Evolutionary conservation across 2,113 vertebrate species (phyloP).

Genomic region (Protobothrops mucrosquamatus): DNA sequence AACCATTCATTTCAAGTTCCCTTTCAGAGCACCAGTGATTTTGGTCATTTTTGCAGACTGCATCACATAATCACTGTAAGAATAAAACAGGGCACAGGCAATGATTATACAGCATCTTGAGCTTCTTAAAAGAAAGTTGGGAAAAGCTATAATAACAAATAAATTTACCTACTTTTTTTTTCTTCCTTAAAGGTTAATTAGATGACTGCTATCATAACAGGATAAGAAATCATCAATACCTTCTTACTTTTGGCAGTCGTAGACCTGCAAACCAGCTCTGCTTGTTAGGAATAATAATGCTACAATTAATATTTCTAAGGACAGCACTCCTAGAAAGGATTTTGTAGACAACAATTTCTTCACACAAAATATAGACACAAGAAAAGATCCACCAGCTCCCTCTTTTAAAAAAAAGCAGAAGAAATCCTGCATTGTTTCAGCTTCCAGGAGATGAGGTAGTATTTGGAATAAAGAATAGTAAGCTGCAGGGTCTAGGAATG

Average conservation of each 20-base stretch:
- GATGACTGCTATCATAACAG: constrained; percentile 7
- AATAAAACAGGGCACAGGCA: not conserved
- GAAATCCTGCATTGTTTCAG: not conserved
- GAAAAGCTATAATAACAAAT: not conserved
- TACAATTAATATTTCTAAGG: constrained; percentile 17
- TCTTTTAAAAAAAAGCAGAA: not conserved
- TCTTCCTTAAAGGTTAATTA: not conserved
- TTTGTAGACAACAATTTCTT: not conserved
- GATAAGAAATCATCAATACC: not conserved
- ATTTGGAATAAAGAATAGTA: not conserved
- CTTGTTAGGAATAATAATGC: not conserved
- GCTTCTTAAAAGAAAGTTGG: not conserved
- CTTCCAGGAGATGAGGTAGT: not conserved
- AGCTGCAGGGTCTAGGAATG: not conserved
- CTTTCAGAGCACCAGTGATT: not conserved
- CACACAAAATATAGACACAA: not conserved
- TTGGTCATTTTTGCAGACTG: not conserved
- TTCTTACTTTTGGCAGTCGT: not conserved
- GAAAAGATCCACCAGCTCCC: not conserved
- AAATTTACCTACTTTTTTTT: not conserved
- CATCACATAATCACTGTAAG: not conserved
- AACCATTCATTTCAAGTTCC: not conserved
- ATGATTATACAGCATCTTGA: not conserved
- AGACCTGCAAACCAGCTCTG: not conserved
- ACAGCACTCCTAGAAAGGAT: not conserved